Conservation (phyloP, 2,888 invertebrate species). For the Tiliacea citrago region DNA sequence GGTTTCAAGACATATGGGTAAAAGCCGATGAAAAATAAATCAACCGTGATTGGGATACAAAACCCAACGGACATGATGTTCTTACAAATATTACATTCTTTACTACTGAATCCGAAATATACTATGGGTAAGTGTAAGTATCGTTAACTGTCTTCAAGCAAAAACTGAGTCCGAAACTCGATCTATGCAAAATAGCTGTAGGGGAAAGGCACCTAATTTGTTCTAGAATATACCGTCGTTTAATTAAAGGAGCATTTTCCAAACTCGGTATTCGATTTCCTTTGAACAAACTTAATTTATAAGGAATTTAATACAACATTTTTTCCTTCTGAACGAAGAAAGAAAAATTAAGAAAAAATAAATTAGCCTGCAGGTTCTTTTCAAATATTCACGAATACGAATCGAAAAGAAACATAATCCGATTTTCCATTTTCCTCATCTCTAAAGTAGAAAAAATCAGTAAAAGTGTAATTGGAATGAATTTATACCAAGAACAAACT, state of each 20-base stretch:
- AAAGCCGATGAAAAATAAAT: neutral
- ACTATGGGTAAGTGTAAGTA: neutral
- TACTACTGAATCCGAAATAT: neutral
- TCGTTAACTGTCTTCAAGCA: neutral
- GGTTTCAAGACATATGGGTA: neutral
- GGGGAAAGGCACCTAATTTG: constrained; percentile 22
- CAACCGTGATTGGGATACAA: neutral
- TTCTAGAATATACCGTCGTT: constrained; percentile 27
- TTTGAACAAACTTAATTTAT: constrained; percentile 31
- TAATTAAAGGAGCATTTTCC: constrained; percentile 28
- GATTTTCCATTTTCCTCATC: too few relatives aligned
- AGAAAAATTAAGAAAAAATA: too few relatives aligned
- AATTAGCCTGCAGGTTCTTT: too few relatives aligned
- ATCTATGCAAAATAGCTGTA: constrained; percentile 12
- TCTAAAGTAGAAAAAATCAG: too few relatives aligned
- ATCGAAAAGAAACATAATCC: too few relatives aligned
- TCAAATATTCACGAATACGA: too few relatives aligned
- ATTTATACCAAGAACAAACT: too few relatives aligned
- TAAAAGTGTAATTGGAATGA: too few relatives aligned
- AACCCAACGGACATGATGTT: neutral
- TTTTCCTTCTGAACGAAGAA: too few relatives aligned
- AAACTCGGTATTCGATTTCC: constrained; percentile 18
- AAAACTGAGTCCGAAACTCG: constrained; percentile 13
- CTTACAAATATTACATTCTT: neutral
- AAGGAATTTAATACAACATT: neutral